Evolutionary conservation across 2,797 vertebrate species (phyloP), one percentile per base, ranked within the genome.

Genomic region (Arnoldichthys spilopterus): DNA sequence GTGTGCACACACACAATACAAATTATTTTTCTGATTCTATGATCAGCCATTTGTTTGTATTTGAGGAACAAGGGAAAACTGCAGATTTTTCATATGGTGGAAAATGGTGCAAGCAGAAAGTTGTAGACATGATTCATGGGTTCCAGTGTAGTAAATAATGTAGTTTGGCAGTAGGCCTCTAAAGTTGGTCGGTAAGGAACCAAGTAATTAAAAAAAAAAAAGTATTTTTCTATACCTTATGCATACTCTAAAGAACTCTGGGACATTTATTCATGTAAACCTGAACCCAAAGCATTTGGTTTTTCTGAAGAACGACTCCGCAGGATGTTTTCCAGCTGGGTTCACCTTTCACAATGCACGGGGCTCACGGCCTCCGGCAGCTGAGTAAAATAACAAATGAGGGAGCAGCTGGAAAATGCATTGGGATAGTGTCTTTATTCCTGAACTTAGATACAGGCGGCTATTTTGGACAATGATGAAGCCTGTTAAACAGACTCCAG

Each of bases 361-460:
- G 18, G 18, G 62, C 62, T 43, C 24, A 56, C 28, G 11, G 43
- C 66, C 63, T 72, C 66, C 43, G 37, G 63, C 49, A 58, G 51
- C 68, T 47, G 32, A 32, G 28, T 68, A 45, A 45, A 83, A 79
- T 73, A 66, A 68, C 37, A 47, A 72, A 53, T 40, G 58, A 43
- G 68, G 32, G 56, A 77, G 51, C 49, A 68, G 69, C 72, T 79
- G 67, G 54, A 79, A 37, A 72, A 43, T 51, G 32, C 43, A 77
- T 79, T 13, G 32, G n/a, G 22, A 64, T 53, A 54, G 8, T 28
- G 30, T 24, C 32, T 66, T 73, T 47, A 47, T 24, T 47, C 56
- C 24, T 32, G 26, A 56, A 79, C 22, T n/a, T 32, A 24, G 47
- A 71, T 24, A 12, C 8, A 40, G 1, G 22, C 24, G 40, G 34